phyloP scores from a whole-genome alignment of 2,797 vertebrate species.

The Ctenosaura bakeri region DNA sequence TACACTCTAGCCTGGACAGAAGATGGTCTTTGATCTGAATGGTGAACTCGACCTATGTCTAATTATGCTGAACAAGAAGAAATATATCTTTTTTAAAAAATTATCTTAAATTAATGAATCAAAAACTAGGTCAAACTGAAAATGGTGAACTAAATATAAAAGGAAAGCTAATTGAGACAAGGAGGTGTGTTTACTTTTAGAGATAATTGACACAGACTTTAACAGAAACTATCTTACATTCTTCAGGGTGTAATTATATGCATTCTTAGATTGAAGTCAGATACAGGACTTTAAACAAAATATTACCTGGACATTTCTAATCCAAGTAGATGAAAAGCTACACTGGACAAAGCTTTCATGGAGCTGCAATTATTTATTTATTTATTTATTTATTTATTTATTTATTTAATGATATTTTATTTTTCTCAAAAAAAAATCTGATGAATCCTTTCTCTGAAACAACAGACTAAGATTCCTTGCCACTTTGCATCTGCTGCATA shows the following conservation, averaged over 20 bases:
- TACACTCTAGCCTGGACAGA: constrained; percentile 5
- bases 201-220: neutral
- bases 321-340: neutral
- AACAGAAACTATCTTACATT: neutral
- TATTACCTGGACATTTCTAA: neutral
- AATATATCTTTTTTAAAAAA: neutral
- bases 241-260: neutral
- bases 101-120: neutral
- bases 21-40: neutral
- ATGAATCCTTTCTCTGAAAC: neutral
- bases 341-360: neutral
- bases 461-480: neutral
- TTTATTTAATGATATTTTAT: neutral
- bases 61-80: neutral
- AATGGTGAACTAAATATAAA: neutral
- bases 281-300: neutral
- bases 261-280: neutral
- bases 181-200: neutral
- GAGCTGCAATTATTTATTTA: neutral
- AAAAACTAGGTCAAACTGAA: neutral
- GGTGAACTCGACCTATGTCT: neutral
- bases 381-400: neutral
- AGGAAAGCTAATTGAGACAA: neutral
- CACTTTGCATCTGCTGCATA: neutral
- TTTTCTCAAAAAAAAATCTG: neutral